Evolutionary conservation across 2,113 vertebrate species (phyloP), one percentile per base, ranked within the genome.

Genomic region (Corvus hawaiiensis): DNA sequence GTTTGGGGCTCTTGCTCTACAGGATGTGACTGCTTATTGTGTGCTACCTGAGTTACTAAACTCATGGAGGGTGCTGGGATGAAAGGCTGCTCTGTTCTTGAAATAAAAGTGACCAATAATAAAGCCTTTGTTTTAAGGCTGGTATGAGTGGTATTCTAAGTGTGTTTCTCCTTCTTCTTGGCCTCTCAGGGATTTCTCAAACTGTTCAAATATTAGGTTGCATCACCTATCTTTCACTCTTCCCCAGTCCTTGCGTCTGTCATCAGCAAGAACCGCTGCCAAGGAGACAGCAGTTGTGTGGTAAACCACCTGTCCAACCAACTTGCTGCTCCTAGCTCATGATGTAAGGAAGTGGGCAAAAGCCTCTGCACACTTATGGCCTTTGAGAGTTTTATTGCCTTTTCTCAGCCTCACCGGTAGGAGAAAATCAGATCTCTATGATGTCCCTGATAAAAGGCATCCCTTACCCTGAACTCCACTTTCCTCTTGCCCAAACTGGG

Each of bases 51-150:
- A 68, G 43, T 84, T 35, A 28, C 44, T 51, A 9, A 81, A n/a
- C 56, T 89, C 19, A 3, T 1, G 1, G 55, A 72, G 52, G 24
- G 71, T 41, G 59, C 64, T 91, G 78, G 87, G 62, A 14, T 83
- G 33, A 55, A 66, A 78, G 66, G 69, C 62, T 86, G 13, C 77
- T 92, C 72, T 90, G 44, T 87, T 83, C 82, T 83, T 85, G 62
- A 86, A 96, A 95, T 94, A 90, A 93, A 93, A 66, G 78, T 85
- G 84, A 94, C 87, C 74, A 62, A 76, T 35, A 90, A 15, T 76
- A 76, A 90, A 93, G 30, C 2, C 1, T 82, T 81, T 83, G 49
- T 61, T 84, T 75, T 22, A 37, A 90, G 92, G 26, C 52, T 69
- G 46, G 8, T 66, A 27, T 55, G 23, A 35, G 8, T 49, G 48